phyloP scores from a whole-genome alignment of 1,140 invertebrate species.

The Ceratitis capitata region DNA sequence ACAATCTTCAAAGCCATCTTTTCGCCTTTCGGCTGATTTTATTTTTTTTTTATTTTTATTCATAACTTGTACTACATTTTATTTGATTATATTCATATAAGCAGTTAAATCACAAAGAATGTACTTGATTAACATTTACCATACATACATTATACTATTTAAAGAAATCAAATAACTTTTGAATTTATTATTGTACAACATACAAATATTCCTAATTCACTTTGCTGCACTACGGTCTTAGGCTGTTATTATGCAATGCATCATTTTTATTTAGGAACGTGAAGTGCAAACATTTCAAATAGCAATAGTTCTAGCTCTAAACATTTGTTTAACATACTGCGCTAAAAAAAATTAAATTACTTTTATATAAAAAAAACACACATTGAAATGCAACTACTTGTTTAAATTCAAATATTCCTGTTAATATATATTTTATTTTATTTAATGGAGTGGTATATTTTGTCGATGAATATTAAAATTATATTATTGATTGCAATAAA shows the following conservation, averaged over 20 bases:
- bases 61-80: neutral
- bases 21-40: neutral
- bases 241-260: neutral
- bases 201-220: neutral
- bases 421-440: neutral
- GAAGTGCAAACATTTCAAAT: neutral
- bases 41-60: neutral
- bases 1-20: too few relatives aligned
- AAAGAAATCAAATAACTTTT: neutral
- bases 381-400: neutral
- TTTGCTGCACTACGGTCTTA: neutral
- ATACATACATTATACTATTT: neutral
- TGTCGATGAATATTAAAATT: neutral
- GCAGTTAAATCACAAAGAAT: neutral
- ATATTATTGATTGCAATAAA: neutral
- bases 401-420: neutral
- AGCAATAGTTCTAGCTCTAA: neutral
- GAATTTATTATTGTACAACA: neutral
- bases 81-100: constrained; percentile 1
- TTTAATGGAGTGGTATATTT: neutral
- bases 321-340: neutral
- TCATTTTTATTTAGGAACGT: neutral
- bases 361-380: neutral
- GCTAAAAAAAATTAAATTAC: neutral
- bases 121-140: too few relatives aligned